Base-by-base conservation (phyloP, 2,113 vertebrate genomes). In the Eubucco bourcierii region DNA sequence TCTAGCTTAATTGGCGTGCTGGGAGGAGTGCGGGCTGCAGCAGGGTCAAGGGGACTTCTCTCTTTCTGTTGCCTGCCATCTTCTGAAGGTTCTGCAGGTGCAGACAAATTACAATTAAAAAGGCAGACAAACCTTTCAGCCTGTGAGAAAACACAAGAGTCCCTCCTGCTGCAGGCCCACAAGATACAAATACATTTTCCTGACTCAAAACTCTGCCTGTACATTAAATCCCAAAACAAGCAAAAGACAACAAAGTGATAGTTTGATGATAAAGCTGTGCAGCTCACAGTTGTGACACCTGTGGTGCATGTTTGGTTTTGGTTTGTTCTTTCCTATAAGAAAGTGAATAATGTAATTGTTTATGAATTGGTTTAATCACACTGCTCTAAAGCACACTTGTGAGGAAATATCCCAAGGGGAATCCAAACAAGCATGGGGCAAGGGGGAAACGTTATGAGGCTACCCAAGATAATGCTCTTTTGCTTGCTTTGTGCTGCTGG, bases 1-100 rank as follows among this genome's bases (percentile, higher is more conserved):
- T 99, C 99, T 87, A 97, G 96, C 97, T 98, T 98, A 88, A 98
- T 87, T 0, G 99, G 99, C 28, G 99, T 99, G 76, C 98, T 99
- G 80, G 99, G 99, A 28, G 99, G 99, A 1, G 99, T 99, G 91
- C 97, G 97, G 58, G 98, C 98, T 27, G 97, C 73, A 1, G 90
- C 39, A 72, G 64, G 90, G 1, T 98, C 98, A 8, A 96, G 90
- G 50, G 91, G 95, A 47, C 98, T 98, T 60, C 96, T 97, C 73
- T 97, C 98, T 78, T 98, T 98, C 68, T 97, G 94, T 56, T 98
- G 98, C 28, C 90, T 63, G 14, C 97, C 94, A 33, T 98, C 98
- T 29, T 99, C 99, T 90, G 93, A 94, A 64, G 95, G 97, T 34
- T 98, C 98, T 98, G 92, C 47, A 93, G 71, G 61, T 4, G 15